phyloP scores from a whole-genome alignment of 1,140 invertebrate species.

The Diuraphis noxia region DNA sequence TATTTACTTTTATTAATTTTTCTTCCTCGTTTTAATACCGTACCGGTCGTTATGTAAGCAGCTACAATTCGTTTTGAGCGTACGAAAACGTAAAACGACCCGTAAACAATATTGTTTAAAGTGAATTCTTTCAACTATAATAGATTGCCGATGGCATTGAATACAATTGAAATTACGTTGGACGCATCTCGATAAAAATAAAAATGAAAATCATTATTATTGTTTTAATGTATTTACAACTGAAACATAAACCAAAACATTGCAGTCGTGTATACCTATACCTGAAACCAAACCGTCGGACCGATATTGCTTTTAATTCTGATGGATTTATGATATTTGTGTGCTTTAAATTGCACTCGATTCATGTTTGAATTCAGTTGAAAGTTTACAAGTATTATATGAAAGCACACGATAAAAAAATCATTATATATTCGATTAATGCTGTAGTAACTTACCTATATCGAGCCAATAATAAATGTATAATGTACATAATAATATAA shows the following conservation, averaged over 20 bases:
- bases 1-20: neutral
- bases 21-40: neutral
- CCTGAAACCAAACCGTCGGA: neutral
- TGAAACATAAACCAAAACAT: neutral
- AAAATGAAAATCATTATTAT: neutral
- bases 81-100: neutral
- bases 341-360: neutral
- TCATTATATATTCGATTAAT: neutral
- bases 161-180: neutral
- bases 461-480: neutral
- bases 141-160: neutral
- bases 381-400: no score
- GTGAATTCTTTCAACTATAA: no score
- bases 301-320: neutral
- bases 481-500: neutral
- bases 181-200: neutral
- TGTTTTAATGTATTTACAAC: neutral
- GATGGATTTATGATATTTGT: neutral
- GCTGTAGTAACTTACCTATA: neutral
- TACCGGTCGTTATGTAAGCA: neutral
- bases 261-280: neutral
- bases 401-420: neutral
- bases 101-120: neutral
- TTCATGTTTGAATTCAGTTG: neutral
- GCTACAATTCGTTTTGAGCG: conserved; percentile 3